Percentiles rank a stretch among this genome's conserved stretches.
phyloP scores from a whole-genome alignment of 92 coral and sea anemone genomes.

The Siderastrea siderea region DNA sequence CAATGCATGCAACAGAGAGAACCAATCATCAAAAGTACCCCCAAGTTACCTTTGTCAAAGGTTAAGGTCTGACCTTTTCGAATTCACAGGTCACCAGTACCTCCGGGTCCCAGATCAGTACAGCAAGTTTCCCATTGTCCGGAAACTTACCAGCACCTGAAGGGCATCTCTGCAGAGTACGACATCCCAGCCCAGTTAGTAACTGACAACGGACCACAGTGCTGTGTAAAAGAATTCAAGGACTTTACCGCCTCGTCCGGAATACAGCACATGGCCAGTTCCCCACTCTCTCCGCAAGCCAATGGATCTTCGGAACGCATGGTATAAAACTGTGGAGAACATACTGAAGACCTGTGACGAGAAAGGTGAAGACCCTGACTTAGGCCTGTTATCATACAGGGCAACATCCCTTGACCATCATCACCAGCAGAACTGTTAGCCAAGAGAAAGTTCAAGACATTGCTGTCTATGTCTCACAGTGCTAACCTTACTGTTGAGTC shows the following conservation, averaged over 20 bases:
- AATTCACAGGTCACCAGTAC: conserved; percentile 52
- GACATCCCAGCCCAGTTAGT: conserved; percentile 10
- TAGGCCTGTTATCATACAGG: conserved; percentile 46
- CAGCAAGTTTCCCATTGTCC: conserved; percentile 67
- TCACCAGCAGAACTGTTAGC: conserved; percentile 54
- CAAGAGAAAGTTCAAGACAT: conserved; percentile 34
- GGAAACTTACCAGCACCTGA: conserved; percentile 59
- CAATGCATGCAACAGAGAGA: conserved; percentile 30
- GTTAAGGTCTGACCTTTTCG: conserved; percentile 54
- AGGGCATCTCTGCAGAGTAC: conserved; percentile 53
- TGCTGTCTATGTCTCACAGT: conserved; percentile 18
- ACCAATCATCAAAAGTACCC: conserved; percentile 54
- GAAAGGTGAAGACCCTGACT: conserved; percentile 56
- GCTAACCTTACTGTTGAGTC: neutral
- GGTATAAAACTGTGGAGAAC: conserved; percentile 22
- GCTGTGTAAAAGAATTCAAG: neutral
- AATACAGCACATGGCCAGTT: conserved; percentile 22
- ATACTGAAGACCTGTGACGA: conserved; percentile 56
- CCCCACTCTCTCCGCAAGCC: conserved; percentile 25
- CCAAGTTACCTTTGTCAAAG: conserved; percentile 64
- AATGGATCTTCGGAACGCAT: conserved; percentile 17
- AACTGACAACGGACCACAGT: conserved; percentile 23
- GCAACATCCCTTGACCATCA: conserved; percentile 45
- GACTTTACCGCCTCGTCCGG: conserved; percentile 8
- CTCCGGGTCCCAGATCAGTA: conserved; percentile 57